phyloP scores from a whole-genome alignment of 2,888 invertebrate species.

The Nebria salina region DNA sequence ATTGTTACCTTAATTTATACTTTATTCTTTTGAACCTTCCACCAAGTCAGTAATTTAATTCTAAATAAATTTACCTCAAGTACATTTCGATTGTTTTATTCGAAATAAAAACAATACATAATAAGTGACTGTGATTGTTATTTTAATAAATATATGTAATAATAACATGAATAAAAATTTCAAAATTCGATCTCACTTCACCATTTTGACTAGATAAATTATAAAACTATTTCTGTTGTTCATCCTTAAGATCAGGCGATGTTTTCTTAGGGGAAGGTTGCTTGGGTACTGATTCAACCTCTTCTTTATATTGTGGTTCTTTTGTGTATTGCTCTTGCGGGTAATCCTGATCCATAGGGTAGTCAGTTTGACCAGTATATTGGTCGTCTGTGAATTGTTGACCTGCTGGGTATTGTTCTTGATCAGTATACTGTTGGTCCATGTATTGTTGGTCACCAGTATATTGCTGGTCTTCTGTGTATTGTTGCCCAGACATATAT shows the following conservation, averaged over 20 bases:
- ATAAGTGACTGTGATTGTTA: not conserved
- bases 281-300: slow-evolving; percentile 14
- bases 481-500: slow-evolving; percentile 36
- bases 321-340: slow-evolving; percentile 37
- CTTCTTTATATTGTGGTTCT: slow-evolving; percentile 34
- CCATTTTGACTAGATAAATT: slow-evolving; percentile 14
- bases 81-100: too few relatives aligned
- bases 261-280: not conserved
- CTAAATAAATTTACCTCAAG: too few relatives aligned
- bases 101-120: not conserved
- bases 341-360: slow-evolving; percentile 39
- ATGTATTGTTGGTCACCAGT: slow-evolving; percentile 57
- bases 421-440: slow-evolving; percentile 53
- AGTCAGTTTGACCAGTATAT: slow-evolving; percentile 30
- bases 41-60: not conserved
- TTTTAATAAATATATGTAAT: slow-evolving; percentile 18
- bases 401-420: slow-evolving; percentile 18
- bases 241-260: slow-evolving; percentile 3
- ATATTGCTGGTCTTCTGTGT: slow-evolving; percentile 49
- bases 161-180: slow-evolving; percentile 7
- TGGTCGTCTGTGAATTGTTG: slow-evolving; percentile 23
- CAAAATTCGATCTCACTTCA: not conserved
- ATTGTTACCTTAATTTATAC: not conserved
- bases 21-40: not conserved
- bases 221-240: slow-evolving; percentile 24